Base-by-base conservation (phyloP, 2,888 invertebrate species). In the Latheticus oryzae region DNA sequence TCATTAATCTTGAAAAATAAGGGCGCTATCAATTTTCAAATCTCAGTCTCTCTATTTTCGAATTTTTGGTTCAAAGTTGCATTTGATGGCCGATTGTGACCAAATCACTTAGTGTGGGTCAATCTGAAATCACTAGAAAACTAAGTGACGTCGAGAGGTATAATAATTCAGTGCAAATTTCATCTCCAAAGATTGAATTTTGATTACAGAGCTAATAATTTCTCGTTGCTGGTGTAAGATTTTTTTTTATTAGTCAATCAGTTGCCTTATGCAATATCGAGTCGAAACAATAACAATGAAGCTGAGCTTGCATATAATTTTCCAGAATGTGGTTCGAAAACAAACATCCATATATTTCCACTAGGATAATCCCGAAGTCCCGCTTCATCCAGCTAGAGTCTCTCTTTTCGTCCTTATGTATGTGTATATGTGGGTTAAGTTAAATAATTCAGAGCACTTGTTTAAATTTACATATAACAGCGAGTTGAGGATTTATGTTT, bases 401-500 rank as follows among this genome's bases (percentile, higher is more conserved):
- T 57, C n/a, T n/a, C 35, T 50, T 37, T 54, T 33, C 43, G 30
- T 37, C 55, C 48, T 43, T 47, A 33, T 54, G 54, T 57, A 53
- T 55, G 57, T 61, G 60, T 63, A 62, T 67, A 71, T 70, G 70
- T 71, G 69, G 70, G 68, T 66, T 71, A 69, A 62, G 67, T 70
- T 74, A 73, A 74, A 75, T 74, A 74, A 73, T 74, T 72, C 73
- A 73, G 67, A 64, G 65, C 66, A 69, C 70, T 70, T 68, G 71
- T 69, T 73, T 69, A 72, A 73, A 74, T 74, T 73, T 73, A 66
- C 73, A 70, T 70, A 66, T 65, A 69, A 69, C 71, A 64, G 62
- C 62, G 66, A 67, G 66, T 67, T 62, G 59, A 55, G 69, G 68
- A 71, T 71, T 68, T 68, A 69, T 66, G 61, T 61, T 45, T 59